Evolutionary conservation across 2,113 vertebrate genomes (phyloP).

Genomic region (Morphnarchus princeps): DNA sequence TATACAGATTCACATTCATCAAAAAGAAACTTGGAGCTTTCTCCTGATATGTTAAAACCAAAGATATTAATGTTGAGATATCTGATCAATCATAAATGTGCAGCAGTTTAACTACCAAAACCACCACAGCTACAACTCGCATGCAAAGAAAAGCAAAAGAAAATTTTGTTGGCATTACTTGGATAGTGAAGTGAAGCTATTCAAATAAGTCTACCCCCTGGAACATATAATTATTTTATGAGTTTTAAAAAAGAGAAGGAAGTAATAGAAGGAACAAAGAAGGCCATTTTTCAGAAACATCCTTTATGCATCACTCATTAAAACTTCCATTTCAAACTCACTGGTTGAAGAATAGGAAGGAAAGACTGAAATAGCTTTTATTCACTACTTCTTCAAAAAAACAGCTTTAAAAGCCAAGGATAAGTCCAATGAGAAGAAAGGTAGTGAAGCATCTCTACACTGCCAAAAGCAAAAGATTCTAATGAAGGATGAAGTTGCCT

Average conservation of each 20-base stretch:
- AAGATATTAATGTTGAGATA: neutral
- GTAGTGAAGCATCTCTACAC: neutral
- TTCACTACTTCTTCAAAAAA: neutral
- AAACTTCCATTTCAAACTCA: neutral
- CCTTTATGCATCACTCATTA: neutral
- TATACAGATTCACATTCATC: neutral
- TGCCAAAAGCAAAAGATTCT: neutral
- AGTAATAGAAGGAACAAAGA: neutral
- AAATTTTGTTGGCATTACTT: neutral
- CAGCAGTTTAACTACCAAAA: neutral
- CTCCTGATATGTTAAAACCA: neutral
- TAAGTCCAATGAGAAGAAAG: neutral
- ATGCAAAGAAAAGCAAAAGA: neutral
- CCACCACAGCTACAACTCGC: neutral
- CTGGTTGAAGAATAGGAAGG: neutral
- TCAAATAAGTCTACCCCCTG: neutral
- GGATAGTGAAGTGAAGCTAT: neutral
- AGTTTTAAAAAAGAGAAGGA: neutral
- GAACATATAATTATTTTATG: neutral
- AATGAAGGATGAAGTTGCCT: neutral
- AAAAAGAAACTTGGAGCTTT: neutral
- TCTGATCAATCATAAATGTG: neutral
- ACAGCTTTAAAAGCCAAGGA: neutral
- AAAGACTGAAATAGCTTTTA: neutral
- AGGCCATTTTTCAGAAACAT: neutral